phyloP scores from a whole-genome alignment of 1,140 invertebrate genomes.

The Euschistus heros region DNA sequence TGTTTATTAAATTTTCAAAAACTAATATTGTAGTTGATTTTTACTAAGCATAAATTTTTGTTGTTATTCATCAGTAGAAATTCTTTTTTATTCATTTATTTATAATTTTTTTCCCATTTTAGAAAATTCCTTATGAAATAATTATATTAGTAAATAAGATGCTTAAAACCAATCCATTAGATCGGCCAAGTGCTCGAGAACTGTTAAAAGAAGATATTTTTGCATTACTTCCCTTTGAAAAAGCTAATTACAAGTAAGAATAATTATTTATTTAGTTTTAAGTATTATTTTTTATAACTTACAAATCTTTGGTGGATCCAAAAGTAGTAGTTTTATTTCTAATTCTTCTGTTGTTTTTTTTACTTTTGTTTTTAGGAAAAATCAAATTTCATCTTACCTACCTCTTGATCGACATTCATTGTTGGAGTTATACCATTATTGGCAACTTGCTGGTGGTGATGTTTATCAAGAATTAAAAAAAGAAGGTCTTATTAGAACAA shows the following conservation, averaged over 20 bases:
- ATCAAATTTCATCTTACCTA: background rate
- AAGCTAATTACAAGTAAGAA: background rate
- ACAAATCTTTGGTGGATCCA: background rate
- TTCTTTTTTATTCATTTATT: background rate
- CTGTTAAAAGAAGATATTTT: slow-evolving; percentile 20
- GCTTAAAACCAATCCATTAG: slow-evolving; percentile 14
- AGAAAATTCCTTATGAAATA: slow-evolving; percentile 21
- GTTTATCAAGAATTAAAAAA: slow-evolving; percentile 80
- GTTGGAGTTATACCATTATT: slow-evolving; percentile 78
- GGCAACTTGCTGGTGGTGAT: slow-evolving; percentile 91
- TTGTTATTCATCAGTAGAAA: too few relatives aligned
- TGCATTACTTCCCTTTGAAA: background rate
- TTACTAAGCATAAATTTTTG: too few relatives aligned
- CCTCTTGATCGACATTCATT: slow-evolving; percentile 23
- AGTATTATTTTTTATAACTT: background rate
- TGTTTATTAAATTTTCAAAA: too few relatives aligned
- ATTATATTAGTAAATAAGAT: slow-evolving; percentile 19
- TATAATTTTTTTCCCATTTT: slow-evolving; percentile 7
- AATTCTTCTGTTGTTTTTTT: background rate
- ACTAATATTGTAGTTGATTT: too few relatives aligned
- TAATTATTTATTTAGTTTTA: background rate
- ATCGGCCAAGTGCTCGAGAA: slow-evolving; percentile 17
- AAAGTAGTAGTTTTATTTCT: background rate
- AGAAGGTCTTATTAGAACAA: slow-evolving; percentile 76
- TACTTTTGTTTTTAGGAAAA: background rate